Percentiles rank a stretch among this genome's conserved stretches.
These are phyloP conservation scores for Podarcis cretensis DNA, from an alignment of 2,113 vertebrate species.

Conservation along the genomic window DNA sequence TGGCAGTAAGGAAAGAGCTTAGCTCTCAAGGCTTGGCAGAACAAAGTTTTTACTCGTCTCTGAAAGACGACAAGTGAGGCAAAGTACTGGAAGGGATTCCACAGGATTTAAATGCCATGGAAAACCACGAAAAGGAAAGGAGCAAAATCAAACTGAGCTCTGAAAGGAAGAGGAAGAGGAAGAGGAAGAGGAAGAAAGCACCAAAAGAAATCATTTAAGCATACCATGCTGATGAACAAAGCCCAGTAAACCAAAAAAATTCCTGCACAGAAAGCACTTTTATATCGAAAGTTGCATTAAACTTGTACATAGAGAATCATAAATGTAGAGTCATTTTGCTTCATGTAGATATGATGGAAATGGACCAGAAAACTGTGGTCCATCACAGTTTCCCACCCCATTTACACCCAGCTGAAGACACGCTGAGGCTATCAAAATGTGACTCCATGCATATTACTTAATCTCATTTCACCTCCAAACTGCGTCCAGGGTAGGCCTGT, in stretches of 20 bases:
- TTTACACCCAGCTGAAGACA: not conserved
- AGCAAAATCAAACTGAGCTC: not conserved
- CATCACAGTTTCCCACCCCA: not conserved
- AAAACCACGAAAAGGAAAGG: not conserved
- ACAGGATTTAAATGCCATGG: not conserved
- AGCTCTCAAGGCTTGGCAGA: not conserved
- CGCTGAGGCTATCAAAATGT: no score
- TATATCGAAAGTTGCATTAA: not conserved
- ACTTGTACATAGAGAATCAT: not conserved
- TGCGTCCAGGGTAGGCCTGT: not conserved
- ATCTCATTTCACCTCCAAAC: not conserved
- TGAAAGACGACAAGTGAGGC: not conserved
- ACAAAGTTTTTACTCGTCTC: not conserved
- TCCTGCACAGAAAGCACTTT: not conserved
- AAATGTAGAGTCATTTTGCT: not conserved
- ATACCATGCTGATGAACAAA: not conserved
- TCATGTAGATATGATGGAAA: not conserved
- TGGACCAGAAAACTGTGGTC: not conserved
- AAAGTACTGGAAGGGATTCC: not conserved
- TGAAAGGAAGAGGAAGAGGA: not conserved
- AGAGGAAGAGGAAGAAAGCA: not conserved
- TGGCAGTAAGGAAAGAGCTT: not conserved
- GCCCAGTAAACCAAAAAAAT: not conserved
- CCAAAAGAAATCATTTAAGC: rapidly evolving
- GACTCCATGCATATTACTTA: not conserved